Percentiles rank a stretch among this genome's conserved stretches.
phyloP scores from a whole-genome alignment of 2,113 vertebrate genomes.

The Thinocorus orbignyianus region DNA sequence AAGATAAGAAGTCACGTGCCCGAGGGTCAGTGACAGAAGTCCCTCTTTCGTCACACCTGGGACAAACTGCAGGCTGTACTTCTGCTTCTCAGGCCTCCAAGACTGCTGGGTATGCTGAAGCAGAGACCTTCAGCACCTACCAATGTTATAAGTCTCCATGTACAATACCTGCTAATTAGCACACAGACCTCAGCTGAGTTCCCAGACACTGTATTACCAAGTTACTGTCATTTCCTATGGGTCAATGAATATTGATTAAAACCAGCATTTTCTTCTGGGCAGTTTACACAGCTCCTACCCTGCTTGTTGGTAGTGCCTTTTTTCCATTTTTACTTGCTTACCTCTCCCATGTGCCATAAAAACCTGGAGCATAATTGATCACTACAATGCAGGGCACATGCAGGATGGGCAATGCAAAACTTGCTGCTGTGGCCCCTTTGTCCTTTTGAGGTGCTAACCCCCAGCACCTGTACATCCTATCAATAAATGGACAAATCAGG shows the following conservation, averaged over 20 bases:
- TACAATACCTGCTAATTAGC: not conserved
- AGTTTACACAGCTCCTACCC: not conserved
- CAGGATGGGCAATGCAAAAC: not conserved
- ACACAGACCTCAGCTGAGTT: not conserved
- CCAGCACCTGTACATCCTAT: not conserved
- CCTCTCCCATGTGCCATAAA: not conserved
- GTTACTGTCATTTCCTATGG: not conserved
- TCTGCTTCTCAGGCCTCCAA: not conserved
- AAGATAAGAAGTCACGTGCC: not conserved
- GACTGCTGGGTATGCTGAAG: not conserved
- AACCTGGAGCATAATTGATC: not conserved
- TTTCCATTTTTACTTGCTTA: not conserved
- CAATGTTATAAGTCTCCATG: not conserved
- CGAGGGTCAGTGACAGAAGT: not conserved
- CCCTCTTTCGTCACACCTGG: not conserved
- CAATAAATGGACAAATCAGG: not conserved
- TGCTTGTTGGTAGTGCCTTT: not conserved
- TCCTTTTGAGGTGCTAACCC: not conserved
- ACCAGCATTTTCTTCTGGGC: not conserved
- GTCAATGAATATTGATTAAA: not conserved
- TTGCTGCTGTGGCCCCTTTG: not conserved
- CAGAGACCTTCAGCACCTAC: not conserved
- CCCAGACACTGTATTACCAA: not conserved
- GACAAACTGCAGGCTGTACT: not conserved
- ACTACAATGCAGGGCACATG: not conserved